Evolutionary conservation across 2,113 vertebrate species (phyloP).

Genomic region (Ailuropoda melanoleuca): DNA sequence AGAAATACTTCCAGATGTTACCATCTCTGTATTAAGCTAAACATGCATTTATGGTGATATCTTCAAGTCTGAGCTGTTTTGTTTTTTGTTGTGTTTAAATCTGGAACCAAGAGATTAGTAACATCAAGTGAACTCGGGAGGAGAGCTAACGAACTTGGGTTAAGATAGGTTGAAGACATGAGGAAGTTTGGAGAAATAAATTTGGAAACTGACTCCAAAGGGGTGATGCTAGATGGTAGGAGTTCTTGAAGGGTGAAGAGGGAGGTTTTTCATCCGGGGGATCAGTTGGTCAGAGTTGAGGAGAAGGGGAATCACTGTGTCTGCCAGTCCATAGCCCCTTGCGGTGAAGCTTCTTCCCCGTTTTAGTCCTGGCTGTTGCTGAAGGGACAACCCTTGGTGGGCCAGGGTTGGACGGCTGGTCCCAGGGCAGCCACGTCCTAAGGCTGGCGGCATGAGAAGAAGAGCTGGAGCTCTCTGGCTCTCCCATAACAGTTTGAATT

Average conservation of each 20-base stretch:
- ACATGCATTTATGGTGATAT: background rate
- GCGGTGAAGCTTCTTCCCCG: background rate
- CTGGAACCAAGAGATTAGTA: background rate
- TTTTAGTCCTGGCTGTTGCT: too few relatives aligned
- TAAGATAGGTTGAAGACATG: background rate
- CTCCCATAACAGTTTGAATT: background rate
- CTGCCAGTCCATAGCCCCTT: background rate
- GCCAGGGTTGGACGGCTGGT: background rate
- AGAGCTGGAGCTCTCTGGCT: too few relatives aligned
- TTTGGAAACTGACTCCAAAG: background rate
- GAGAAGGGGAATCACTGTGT: background rate
- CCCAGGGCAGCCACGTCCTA: background rate
- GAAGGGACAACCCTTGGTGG: background rate
- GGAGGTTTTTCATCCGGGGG: background rate
- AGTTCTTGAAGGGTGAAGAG: background rate
- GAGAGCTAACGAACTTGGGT: background rate
- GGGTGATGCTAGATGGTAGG: background rate
- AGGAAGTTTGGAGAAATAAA: background rate
- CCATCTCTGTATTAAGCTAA: background rate
- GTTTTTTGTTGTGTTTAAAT: background rate
- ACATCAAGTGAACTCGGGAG: background rate
- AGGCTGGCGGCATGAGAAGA: background rate
- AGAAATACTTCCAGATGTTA: background rate
- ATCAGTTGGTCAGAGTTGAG: background rate
- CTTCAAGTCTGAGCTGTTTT: background rate